Evolutionary conservation across 2,797 vertebrate species (phyloP).

Genomic region (Carcharodon carcharias): DNA sequence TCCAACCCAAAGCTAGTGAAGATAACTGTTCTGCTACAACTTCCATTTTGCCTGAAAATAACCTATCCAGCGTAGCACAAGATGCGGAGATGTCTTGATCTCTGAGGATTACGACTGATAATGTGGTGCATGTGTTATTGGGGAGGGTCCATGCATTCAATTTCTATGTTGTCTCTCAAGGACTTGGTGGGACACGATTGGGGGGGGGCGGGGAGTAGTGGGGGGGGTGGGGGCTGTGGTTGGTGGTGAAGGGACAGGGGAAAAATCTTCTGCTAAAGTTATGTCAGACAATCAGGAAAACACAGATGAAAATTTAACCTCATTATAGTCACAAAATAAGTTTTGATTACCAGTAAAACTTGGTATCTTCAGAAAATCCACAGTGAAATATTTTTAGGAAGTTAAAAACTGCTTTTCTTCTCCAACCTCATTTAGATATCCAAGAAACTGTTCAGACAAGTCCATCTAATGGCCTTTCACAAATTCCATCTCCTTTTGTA

Average conservation of each 20-base stretch:
- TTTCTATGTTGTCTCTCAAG: background rate
- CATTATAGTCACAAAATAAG: background rate
- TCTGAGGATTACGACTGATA: background rate
- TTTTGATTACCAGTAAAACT: background rate
- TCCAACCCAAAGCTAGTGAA: background rate
- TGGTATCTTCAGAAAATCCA: background rate
- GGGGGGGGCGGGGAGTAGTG: too few relatives aligned
- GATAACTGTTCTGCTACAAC: background rate
- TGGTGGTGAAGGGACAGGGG: too few relatives aligned
- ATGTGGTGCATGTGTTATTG: background rate
- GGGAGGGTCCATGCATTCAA: background rate
- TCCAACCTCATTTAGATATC: constrained; percentile 58
- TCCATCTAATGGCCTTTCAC: constrained; percentile 52
- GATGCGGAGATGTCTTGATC: too few relatives aligned
- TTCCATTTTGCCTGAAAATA: background rate
- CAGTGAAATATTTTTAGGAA: background rate
- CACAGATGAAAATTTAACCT: background rate
- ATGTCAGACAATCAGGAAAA: background rate
- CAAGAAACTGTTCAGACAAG: constrained; percentile 55
- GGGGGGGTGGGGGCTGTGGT: too few relatives aligned
- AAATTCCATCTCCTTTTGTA: constrained; percentile 57
- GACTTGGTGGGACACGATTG: background rate
- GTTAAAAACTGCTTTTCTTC: background rate
- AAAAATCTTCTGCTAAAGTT: background rate
- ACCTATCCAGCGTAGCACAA: background rate